These are phyloP conservation scores for Sylvilagus bachmani DNA, from an alignment of 2,113 vertebrate genomes.

Conservation along the genomic window DNA sequence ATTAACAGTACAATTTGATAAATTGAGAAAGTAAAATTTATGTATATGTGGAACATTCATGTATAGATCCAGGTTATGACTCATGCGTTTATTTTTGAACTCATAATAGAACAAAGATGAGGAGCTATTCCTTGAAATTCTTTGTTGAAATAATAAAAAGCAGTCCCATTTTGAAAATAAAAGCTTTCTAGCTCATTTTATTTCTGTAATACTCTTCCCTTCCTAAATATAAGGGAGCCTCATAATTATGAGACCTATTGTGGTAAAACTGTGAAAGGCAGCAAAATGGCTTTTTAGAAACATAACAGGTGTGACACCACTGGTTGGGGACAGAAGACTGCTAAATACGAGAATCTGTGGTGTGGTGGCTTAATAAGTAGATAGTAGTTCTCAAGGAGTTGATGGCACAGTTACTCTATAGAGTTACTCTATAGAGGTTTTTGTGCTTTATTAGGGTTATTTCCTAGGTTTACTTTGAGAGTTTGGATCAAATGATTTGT, in stretches of 20 bases:
- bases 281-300: background rate
- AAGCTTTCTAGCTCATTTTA: background rate
- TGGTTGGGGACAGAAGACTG: background rate
- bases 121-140: constrained; percentile 41
- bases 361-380: background rate
- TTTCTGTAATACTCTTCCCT: background rate
- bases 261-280: background rate
- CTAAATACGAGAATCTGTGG: background rate
- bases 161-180: constrained; percentile 37
- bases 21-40: background rate
- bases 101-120: background rate
- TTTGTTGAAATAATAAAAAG: constrained; percentile 50
- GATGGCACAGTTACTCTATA: background rate
- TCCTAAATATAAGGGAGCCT: constrained; percentile 10
- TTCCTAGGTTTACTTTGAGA: background rate
- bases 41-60: background rate
- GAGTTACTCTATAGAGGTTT: background rate
- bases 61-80: background rate
- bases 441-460: background rate
- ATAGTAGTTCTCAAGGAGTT: background rate
- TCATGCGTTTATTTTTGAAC: background rate
- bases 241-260: background rate
- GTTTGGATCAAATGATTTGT: background rate
- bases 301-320: background rate
- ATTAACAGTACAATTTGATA: background rate